phyloP scores from a whole-genome alignment of 2,113 vertebrate genomes.

The Protomyctophum bolini region DNA sequence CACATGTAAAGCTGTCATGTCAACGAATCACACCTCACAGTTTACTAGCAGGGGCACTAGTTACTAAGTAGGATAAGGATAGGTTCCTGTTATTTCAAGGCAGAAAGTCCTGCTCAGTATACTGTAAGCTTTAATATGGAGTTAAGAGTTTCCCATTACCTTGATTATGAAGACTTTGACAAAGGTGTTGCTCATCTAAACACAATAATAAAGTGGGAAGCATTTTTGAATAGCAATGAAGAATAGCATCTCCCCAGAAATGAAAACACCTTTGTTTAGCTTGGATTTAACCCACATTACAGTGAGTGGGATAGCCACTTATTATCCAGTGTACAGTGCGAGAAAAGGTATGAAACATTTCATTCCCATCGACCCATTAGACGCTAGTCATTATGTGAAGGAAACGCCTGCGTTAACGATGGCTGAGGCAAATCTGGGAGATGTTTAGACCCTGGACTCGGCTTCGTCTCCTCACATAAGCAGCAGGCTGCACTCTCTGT shows the following conservation, averaged over 20 bases:
- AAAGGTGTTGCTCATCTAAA: not conserved
- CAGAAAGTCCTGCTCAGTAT: too few relatives aligned
- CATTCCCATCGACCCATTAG: constrained; percentile 1
- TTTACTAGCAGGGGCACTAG: too few relatives aligned
- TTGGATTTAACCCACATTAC: not conserved
- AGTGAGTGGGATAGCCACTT: not conserved
- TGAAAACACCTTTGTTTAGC: too few relatives aligned
- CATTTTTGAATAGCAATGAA: not conserved
- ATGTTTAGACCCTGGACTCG: constrained; percentile 72
- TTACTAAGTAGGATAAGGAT: too few relatives aligned
- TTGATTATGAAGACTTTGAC: not conserved
- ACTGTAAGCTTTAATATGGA: too few relatives aligned
- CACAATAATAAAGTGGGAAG: not conserved
- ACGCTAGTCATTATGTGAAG: constrained; percentile 42
- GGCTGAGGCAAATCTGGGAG: constrained; percentile 70
- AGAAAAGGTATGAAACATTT: constrained; percentile 13
- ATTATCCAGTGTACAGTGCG: constrained; percentile 6
- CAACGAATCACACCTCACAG: too few relatives aligned
- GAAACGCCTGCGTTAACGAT: constrained; percentile 63
- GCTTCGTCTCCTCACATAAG: constrained; percentile 76
- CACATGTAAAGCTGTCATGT: too few relatives aligned
- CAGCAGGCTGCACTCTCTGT: constrained; percentile 75
- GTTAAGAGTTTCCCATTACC: not conserved
- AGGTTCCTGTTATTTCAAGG: too few relatives aligned
- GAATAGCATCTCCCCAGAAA: not conserved